A percentile compares a stretch with the other conserved stretches of the same genome.
Evolutionary conservation across 2,888 invertebrate genomes (phyloP).

Genomic region (Anthophora plumipes): DNA sequence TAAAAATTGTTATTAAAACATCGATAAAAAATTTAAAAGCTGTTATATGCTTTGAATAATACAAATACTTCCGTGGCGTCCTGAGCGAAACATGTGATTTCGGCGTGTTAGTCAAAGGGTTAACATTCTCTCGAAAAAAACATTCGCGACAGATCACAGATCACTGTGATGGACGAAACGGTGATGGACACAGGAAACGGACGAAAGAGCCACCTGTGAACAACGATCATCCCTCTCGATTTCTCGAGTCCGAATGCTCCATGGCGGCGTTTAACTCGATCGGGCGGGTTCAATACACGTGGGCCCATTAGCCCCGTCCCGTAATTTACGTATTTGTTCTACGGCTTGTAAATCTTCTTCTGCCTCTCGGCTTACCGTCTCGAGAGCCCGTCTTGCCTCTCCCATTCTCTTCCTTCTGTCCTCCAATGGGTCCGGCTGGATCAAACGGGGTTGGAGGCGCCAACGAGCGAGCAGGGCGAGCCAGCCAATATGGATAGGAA

Average conservation of each 20-base stretch:
- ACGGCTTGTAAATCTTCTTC: conserved; percentile 81
- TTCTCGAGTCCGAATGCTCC: conserved; percentile 3
- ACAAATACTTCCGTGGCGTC: too few species aligned
- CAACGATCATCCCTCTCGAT: conserved; percentile 8
- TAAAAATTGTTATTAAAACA: too few species aligned
- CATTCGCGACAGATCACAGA: not conserved
- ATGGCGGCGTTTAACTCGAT: conserved; percentile 63
- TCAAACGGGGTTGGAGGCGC: conserved; percentile 72
- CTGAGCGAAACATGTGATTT: too few species aligned
- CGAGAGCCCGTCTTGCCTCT: conserved; percentile 13
- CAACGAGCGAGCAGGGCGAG: conserved; percentile 72
- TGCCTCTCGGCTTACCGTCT: conserved; percentile 30
- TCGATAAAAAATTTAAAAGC: too few species aligned
- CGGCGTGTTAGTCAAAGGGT: too few species aligned
- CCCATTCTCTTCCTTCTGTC: conserved; percentile 34
- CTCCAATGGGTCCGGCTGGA: conserved; percentile 22
- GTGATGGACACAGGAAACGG: too few species aligned
- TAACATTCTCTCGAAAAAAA: too few species aligned
- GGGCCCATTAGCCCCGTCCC: conserved; percentile 80
- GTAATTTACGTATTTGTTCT: conserved; percentile 85
- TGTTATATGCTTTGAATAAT: too few species aligned
- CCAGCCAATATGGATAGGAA: conserved; percentile 85
- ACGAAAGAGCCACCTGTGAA: too few species aligned
- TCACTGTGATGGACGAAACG: not conserved
- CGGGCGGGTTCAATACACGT: conserved; percentile 65